Evolutionary conservation across 2,888 invertebrate species (phyloP).

Genomic region (Xestia xanthographa): DNA sequence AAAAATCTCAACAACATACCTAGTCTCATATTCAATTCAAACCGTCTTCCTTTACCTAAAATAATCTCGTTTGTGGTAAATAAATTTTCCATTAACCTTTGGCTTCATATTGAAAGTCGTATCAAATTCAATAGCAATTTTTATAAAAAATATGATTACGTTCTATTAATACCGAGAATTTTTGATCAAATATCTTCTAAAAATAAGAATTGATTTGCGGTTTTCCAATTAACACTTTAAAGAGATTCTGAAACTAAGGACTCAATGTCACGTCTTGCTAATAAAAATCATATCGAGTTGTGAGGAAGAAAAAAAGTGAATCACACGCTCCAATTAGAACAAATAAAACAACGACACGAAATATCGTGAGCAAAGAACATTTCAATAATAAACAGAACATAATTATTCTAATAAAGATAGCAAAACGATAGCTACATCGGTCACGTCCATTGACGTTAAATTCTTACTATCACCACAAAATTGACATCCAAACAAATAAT

Average conservation of each 20-base stretch:
- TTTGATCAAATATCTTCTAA: conserved; percentile 17
- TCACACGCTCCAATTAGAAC: not conserved
- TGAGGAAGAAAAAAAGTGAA: not conserved
- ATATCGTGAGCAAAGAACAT: not conserved
- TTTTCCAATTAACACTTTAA: not conserved
- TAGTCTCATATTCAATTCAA: not conserved
- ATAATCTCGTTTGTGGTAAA: not conserved
- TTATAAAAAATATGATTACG: too few relatives aligned
- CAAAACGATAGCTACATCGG: conserved; percentile 16
- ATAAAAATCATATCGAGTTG: too few relatives aligned
- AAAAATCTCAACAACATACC: not conserved
- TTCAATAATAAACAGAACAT: conserved; percentile 4
- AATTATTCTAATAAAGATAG: conserved; percentile 1
- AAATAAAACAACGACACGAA: too few relatives aligned
- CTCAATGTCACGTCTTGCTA: too few relatives aligned
- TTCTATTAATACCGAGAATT: not conserved
- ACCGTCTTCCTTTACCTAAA: not conserved
- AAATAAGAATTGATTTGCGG: not conserved
- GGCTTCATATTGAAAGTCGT: not conserved
- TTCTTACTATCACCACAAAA: conserved; percentile 16
- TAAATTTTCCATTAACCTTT: not conserved
- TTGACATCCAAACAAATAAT: conserved; percentile 15
- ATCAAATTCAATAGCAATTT: conserved; percentile 1
- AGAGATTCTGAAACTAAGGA: not conserved
- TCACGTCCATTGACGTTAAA: conserved; percentile 8